Conservation (phyloP, 2,888 invertebrate species). For the Aelia acuminata region DNA sequence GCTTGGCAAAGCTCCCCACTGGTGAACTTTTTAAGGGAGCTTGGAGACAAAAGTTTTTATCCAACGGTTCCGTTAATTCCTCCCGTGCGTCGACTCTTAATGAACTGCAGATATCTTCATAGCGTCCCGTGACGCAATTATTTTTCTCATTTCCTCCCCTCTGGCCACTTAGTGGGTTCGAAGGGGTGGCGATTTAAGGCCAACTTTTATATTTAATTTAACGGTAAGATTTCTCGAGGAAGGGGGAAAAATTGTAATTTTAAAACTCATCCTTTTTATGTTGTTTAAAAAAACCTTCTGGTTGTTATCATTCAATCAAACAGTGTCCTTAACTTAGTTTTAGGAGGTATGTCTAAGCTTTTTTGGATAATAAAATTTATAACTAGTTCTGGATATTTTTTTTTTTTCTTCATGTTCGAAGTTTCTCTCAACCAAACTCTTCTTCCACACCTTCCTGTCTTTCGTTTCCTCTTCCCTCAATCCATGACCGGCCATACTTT, state of each 20-base stretch:
- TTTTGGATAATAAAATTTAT: background rate
- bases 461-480: too few species aligned
- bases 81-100: constrained; percentile 35
- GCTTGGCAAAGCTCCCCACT: constrained; percentile 53
- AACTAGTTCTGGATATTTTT: background rate
- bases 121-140: background rate
- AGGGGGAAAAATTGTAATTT: background rate
- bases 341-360: background rate
- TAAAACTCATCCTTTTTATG: background rate
- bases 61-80: constrained; percentile 41
- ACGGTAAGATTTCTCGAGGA: background rate
- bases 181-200: constrained; percentile 20
- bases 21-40: constrained; percentile 46
- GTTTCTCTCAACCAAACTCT: too few species aligned
- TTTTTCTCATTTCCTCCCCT: background rate
- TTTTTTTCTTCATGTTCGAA: too few species aligned
- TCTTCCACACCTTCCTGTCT: too few species aligned
- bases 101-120: constrained; percentile 51
- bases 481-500: too few species aligned
- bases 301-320: background rate
- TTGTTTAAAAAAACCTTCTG: background rate
- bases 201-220: constrained; percentile 33
- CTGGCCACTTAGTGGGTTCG: constrained; percentile 25
- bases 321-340: background rate
- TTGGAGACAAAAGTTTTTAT: constrained; percentile 49